Conservation (phyloP, 1,140 invertebrate genomes). For the Papilio dardanus region DNA sequence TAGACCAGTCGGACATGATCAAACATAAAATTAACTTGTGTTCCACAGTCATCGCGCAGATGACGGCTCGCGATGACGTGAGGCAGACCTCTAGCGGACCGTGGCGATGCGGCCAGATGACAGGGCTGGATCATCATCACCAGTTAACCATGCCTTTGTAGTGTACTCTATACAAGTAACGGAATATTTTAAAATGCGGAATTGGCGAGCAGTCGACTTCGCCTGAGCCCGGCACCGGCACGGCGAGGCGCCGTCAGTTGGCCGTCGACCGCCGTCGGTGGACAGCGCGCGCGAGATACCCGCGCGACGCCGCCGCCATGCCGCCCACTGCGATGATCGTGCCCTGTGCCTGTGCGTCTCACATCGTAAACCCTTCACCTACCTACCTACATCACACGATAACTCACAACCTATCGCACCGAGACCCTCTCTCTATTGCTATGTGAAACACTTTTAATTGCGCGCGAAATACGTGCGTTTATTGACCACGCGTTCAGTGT, state of each 20-base stretch:
- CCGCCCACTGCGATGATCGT: conserved; percentile 79
- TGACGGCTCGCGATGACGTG: conserved; percentile 40
- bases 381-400: conserved; percentile 20
- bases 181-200: conserved; percentile 79
- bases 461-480: conserved; percentile 54
- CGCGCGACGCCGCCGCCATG: conserved; percentile 60
- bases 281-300: conserved; percentile 68
- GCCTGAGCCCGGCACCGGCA: conserved; percentile 50
- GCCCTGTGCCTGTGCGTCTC: conserved; percentile 67
- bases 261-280: conserved; percentile 70
- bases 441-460: conserved; percentile 29
- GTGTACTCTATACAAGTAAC: conserved; percentile 68
- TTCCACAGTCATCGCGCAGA: conserved; percentile 27
- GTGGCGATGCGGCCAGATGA: conserved; percentile 48
- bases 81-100: conserved; percentile 40
- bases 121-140: conserved; percentile 48
- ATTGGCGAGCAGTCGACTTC: conserved; percentile 71
- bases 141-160: conserved; percentile 59
- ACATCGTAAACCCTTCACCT: conserved; percentile 19
- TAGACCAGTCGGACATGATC: background rate
- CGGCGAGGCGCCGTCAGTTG: conserved; percentile 63
- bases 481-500: conserved; percentile 67
- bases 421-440: background rate
- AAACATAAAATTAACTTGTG: conserved; percentile 15
- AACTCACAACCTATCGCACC: background rate